Evolutionary conservation across 2,888 invertebrate genomes (phyloP), one percentile per base, ranked within the genome.

Genomic region (Amiota minor): DNA sequence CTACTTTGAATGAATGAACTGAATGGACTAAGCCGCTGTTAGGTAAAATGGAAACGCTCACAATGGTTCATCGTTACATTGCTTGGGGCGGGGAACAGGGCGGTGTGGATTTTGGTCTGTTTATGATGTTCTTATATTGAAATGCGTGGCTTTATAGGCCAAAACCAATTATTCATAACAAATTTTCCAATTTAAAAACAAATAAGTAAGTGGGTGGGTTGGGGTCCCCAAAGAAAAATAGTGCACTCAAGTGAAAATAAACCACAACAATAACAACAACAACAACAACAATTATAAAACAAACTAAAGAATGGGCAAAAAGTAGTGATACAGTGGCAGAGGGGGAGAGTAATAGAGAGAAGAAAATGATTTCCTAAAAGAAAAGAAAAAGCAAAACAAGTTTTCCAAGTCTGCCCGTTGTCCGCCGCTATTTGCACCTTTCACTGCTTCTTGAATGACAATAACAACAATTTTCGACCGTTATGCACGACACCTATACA

Each of bases 121-220:
- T n/a, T n/a, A n/a, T n/a, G n/a, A n/a, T n/a, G n/a, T 6, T 35
- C 4, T 35, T 6, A 35, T 35, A 35, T 35, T 35, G 35, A 35
- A 35, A 35, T 35, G 35, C 35, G 35, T 35, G 35, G 35, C 35
- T 35, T 8, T 35, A 2, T 35, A 35, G 35, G 6, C 35, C 35
- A 77, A 71, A 78, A 76, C 76, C 77, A 80, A 78, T 80, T 75
- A 77, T 69, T 68, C 50, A 59, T 35, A 72, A 74, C 68, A 62
- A 73, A 73, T 77, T 35, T 72, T 75, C 45, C 61, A 73, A 72
- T 64, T 74, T 65, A 50, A 59, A 16, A 16, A 9, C 14, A 53
- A 35, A 35, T 6, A 35, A 6, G 50, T 62, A 72, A 56, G 59
- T 47, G 23, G 9, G 45, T 55, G 70, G 14, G 53, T 12, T n/a